Conservation (phyloP, 2,113 vertebrate genomes). For the Sylvia atricapilla region DNA sequence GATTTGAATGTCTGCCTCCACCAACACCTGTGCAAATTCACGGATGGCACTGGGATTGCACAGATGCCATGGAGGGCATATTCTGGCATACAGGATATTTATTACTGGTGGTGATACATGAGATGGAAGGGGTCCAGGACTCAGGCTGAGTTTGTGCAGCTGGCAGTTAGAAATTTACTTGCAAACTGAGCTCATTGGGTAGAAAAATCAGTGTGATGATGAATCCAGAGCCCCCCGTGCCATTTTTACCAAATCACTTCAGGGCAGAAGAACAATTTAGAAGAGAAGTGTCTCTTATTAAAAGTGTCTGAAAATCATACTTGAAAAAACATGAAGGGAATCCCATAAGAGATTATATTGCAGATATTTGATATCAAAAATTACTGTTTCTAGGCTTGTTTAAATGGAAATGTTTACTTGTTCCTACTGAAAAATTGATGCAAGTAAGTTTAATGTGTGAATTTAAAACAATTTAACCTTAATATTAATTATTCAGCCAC, state of each 20-base stretch:
- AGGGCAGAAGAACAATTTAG: slow-evolving; percentile 12
- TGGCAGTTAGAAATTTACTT: slow-evolving; percentile 65
- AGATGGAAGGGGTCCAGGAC: slow-evolving; percentile 63
- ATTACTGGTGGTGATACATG: slow-evolving; percentile 60
- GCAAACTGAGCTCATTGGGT: slow-evolving; percentile 44
- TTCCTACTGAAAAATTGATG: neutral
- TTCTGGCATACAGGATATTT: slow-evolving; percentile 46
- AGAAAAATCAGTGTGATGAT: slow-evolving; percentile 59
- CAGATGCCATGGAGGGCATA: slow-evolving; percentile 45
- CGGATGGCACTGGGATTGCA: slow-evolving; percentile 17
- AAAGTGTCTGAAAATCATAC: slow-evolving; percentile 9
- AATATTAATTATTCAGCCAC: neutral
- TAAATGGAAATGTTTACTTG: neutral
- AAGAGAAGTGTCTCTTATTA: neutral
- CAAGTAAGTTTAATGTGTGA: neutral
- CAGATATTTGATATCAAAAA: neutral
- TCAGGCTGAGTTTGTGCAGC: slow-evolving; percentile 65
- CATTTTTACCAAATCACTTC: slow-evolving; percentile 25
- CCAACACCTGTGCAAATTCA: slow-evolving; percentile 51
- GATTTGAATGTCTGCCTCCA: neutral
- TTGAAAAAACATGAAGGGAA: neutral
- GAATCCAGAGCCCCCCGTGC: slow-evolving; percentile 1
- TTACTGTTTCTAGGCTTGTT: neutral
- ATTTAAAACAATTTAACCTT: neutral
- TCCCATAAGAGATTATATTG: neutral